Evolutionary conservation across 2,113 vertebrate species (phyloP), one percentile per base, ranked within the genome.

Genomic region (Tyto alba): DNA sequence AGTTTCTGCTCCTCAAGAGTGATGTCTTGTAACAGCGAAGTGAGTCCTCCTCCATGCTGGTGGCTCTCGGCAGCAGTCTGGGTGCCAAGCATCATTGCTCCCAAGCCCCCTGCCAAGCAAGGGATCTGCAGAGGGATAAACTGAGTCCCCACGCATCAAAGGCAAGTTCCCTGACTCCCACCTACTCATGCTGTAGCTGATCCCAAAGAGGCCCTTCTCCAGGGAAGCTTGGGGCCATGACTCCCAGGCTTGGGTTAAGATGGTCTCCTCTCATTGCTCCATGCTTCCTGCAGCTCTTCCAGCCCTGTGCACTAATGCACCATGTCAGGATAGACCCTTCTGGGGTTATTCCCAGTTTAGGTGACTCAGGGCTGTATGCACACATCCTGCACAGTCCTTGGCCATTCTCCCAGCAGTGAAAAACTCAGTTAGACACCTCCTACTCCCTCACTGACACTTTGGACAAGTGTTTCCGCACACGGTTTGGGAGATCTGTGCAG

Each of bases 221-320:
- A 13, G 16, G 20, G 76, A 43, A n/a, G 13, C 30, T 7, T 34
- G 21, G 6, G 34, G 16, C 11, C 43, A 16, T 4, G 0, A 67
- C 8, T 40, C 14, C 38, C 29, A 53, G 13, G 13, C 29, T 21
- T 52, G 59, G 29, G 2, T 45, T 66, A 52, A 32, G 7, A 18
- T 43, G 30, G 17, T 57, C 25, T 57, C 50, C 11, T 69, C 79
- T 64, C 26, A 9, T 43, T 32, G 21, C 36, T 50, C 10, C 3
- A 1, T 43, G 14, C 15, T 77, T 40, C 16, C 52, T 2, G 21
- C 20, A 30, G 50, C 16, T 57, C 53, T 21, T 25, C n/a, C 72
- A 86, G 62, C 41, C 36, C 25, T 1, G 1, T 1, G 6, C 30
- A 30, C 16, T 2, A 0, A 63, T 9, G 29, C 13, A 20, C 41